Base-by-base conservation (phyloP, 37 sponge, comb jelly and placozoan genomes). In the Eunapius fragilis region DNA sequence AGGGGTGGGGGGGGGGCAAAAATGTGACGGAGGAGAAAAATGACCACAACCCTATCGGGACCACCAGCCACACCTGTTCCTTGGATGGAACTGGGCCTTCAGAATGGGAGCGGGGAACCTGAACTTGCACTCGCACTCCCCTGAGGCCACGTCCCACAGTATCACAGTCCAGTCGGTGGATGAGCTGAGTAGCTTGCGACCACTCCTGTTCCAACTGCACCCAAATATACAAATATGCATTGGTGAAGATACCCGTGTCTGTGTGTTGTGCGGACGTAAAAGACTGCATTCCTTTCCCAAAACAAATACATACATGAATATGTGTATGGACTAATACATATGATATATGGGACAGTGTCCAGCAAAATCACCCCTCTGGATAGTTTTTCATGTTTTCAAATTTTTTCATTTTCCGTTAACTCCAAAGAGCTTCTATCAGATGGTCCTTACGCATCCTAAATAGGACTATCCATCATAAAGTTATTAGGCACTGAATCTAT, bases 11-110 rank as follows among this genome's bases (percentile, higher is more conserved):
- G n/a, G n/a, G n/a, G n/a, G n/a, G n/a, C n/a, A n/a, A n/a, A n/a
- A n/a, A n/a, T n/a, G n/a, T n/a, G n/a, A n/a, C n/a, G n/a, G 47
- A 45, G 47, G 4, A 45, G 7, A 45, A 58, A 58, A 58, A 58
- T 58, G 14, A 17, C 14, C 58, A 10, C 17, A 11, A 58, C 58
- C 14, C 14, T 58, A 17, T 45, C 47, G 23, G 25, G 28, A 14
- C 80, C 49, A 36, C 38, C 25, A 0, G 75, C 32, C 87, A 14
- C 26, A 94, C 93, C 72, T 86, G 88, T 97, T 84, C 72, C 98
- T 81, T 48, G 99, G 99, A 86, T 98, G 92, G 78, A 96, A 98
- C 79, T 98, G 99, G 6, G 93, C 94, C 76, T 91, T 93, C 49
- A 92, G 71, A 33, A 96, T 85, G 17, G 94, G 95, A 5, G 97